Evolutionary conservation across 2,888 invertebrate genomes (phyloP), one percentile per base, ranked within the genome.

Genomic region (Cynaeus angustus): DNA sequence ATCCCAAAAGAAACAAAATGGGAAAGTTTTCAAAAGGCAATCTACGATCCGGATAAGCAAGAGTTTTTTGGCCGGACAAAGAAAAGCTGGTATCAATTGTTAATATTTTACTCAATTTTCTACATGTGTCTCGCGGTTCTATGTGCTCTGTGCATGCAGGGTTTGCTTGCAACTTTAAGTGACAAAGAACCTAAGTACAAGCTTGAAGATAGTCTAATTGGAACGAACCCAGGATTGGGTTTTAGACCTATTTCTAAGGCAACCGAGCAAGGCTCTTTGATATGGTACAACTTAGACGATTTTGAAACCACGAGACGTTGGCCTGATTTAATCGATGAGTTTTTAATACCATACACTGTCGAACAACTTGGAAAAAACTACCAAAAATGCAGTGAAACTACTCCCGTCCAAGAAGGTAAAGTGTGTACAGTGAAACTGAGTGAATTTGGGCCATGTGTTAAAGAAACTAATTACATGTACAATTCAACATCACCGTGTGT

Each of bases 71-170:
- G 83, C 7, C 72, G 83, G 56, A 83, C 81, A 8, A 78, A 76
- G 3, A 80, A 80, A 74, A 82, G 76, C 75, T 83, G 83, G 83
- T 81, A 90, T 71, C 92, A 95, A 83, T 90, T 97, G 70, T 81
- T 93, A 14, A 74, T 92, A 0, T 99, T 98, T 88, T 99, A 98
- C 87, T 73, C 89, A 45, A 88, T 96, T 74, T 98, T 98, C 88
- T 98, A 97, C 87, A 88, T 90, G 52, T 90, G 91, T 68, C 87
- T 99, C 82, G 93, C 93, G 10, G 90, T 92, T 6, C 87, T 98
- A 80, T 98, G 96, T 85, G 89, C 93, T 0, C 90, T 95, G 58
- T 96, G 97, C 85, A 91, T 97, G 90, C 91, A 93, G 69, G 93
- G 93, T 0, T 88, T 99, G 76, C 87, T 94, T 78, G 86, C 90